These are phyloP conservation scores for Mesoligia furuncula DNA, from an alignment of 2,888 invertebrate species.

Conservation along the genomic window DNA sequence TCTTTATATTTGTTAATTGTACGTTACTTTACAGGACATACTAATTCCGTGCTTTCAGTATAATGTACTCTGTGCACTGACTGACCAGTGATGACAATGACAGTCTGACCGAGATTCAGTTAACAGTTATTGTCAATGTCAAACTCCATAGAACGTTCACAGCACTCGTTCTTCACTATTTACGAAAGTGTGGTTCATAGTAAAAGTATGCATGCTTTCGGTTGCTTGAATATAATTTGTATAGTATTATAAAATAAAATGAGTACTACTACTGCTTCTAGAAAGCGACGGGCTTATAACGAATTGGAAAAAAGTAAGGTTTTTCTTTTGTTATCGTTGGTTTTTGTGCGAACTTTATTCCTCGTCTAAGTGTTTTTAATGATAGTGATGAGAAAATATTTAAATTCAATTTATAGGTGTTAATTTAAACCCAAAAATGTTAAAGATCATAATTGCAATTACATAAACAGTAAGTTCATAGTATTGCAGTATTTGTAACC, in stretches of 20 bases:
- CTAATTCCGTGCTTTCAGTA: no score
- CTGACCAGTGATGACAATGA: no score
- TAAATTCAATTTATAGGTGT: not conserved
- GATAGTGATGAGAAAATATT: not conserved
- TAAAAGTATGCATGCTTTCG: not conserved
- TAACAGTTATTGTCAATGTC: no score
- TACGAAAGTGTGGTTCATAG: conserved; percentile 6
- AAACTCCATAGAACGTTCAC: no score
- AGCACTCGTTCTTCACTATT: no score
- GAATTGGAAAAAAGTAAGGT: conserved; percentile 62
- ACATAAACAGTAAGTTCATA: not conserved
- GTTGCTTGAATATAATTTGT: not conserved
- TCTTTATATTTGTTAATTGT: no score
- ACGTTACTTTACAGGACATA: no score
- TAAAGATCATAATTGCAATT: no score
- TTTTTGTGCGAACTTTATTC: not conserved
- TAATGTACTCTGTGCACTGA: no score
- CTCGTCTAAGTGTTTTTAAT: not conserved
- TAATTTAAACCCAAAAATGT: not conserved
- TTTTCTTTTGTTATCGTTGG: not conserved
- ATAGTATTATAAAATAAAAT: conserved; percentile 22
- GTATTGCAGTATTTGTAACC: conserved; percentile 13
- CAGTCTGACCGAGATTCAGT: no score
- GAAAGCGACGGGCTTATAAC: conserved; percentile 66
- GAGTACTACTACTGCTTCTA: conserved; percentile 42